Evolutionary conservation across 2,113 vertebrate species (phyloP).

Genomic region (Thalassoma bifasciatum): DNA sequence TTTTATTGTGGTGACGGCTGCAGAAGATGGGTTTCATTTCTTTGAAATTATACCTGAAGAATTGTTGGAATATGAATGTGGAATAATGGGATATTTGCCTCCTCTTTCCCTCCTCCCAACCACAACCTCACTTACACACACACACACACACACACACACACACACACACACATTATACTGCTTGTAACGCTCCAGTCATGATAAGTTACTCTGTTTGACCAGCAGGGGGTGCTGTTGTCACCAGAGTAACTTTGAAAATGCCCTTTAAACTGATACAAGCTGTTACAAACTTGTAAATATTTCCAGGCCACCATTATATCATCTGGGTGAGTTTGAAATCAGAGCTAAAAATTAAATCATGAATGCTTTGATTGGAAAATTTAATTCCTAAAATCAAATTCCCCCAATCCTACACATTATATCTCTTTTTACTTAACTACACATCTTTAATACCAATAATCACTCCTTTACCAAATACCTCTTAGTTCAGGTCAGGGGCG

Average conservation of each 20-base stretch:
- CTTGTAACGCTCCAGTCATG: slow-evolving; percentile 25
- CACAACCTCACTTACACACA: slow-evolving; percentile 3
- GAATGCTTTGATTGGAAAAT: background rate
- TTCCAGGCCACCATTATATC: slow-evolving; percentile 21
- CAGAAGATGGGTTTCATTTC: slow-evolving; percentile 63
- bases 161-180: slow-evolving; percentile 16
- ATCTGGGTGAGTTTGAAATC: slow-evolving; percentile 6
- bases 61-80: slow-evolving; percentile 65
- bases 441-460: slow-evolving; percentile 58
- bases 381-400: background rate
- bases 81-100: slow-evolving; percentile 48
- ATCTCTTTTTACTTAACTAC: slow-evolving; percentile 53
- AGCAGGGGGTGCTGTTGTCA: slow-evolving; percentile 59
- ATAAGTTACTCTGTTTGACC: slow-evolving; percentile 46
- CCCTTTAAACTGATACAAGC: slow-evolving; percentile 49
- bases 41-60: slow-evolving; percentile 50
- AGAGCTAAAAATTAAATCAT: background rate
- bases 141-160: background rate
- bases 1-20: slow-evolving; percentile 83
- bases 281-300: slow-evolving; percentile 73
- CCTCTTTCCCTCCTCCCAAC: slow-evolving; percentile 7
- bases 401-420: slow-evolving; percentile 5
- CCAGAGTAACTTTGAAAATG: slow-evolving; percentile 38
- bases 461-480: slow-evolving; percentile 23
- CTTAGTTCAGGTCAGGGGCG: background rate